These are phyloP conservation scores for Acleris laterana DNA, from an alignment of 2,888 invertebrate genomes.

Conservation along the genomic window DNA sequence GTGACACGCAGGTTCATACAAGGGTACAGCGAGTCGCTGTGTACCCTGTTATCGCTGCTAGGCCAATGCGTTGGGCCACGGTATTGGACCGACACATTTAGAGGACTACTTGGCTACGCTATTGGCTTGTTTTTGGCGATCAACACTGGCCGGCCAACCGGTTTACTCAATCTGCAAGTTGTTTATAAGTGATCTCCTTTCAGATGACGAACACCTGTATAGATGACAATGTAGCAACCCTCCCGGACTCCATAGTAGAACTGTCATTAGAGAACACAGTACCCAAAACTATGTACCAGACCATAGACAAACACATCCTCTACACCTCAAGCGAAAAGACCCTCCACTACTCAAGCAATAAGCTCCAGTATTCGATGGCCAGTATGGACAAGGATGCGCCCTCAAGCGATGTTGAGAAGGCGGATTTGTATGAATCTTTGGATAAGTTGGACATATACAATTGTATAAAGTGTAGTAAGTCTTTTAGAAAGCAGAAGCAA, in stretches of 20 bases:
- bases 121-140: too few species aligned
- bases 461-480: constrained; percentile 79
- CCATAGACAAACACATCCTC: constrained; percentile 72
- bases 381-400: constrained; percentile 63
- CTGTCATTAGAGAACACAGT: constrained; percentile 74
- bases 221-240: constrained; percentile 71
- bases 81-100: too few species aligned
- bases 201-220: constrained; percentile 78
- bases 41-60: too few species aligned
- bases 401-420: constrained; percentile 53
- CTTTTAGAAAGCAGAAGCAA: constrained; percentile 86
- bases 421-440: constrained; percentile 64
- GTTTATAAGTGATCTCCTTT: background rate
- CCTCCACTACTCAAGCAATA: constrained; percentile 61
- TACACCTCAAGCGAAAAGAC: constrained; percentile 70
- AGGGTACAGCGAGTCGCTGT: too few species aligned
- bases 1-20: too few species aligned
- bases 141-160: too few species aligned
- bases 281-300: constrained; percentile 75
- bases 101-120: too few species aligned
- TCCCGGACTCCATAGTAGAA: constrained; percentile 79
- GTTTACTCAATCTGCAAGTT: too few species aligned
- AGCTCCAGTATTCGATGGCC: constrained; percentile 71
- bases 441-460: constrained; percentile 67
- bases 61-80: too few species aligned